Base-by-base conservation (phyloP, 2,113 vertebrate species). In the Lynx canadensis region DNA sequence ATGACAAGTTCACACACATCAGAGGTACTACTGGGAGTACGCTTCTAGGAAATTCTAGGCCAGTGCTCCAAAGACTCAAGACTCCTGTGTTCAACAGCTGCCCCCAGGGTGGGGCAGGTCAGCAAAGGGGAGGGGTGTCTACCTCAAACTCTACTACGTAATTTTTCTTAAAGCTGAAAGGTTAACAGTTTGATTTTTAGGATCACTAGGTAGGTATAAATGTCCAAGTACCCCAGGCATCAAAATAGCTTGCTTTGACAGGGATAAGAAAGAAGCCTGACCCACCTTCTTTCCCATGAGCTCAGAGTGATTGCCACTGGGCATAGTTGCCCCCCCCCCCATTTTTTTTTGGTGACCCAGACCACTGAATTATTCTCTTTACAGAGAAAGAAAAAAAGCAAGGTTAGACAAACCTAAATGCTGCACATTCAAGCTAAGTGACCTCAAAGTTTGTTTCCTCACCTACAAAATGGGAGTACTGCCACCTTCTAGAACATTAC, bases 311-410 rank as follows among this genome's bases (percentile, higher is more conserved):
- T 13, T 31, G 71, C 55, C 21, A 65, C 29, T 0, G 1, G 45
- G 41, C 19, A 11, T 41, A 27, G 69, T 36, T 38, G 8, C 4
- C 12, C 27, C 14, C 23, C 23, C 23, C 71, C 5, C 1, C 21
- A 0, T 1, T 18, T 78, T 15, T 38, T 93, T 52, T 7, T 14
- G 14, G 65, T 93, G 38, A 60, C 29, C 33, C 41, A 29, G 57
- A 36, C 33, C 68, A 92, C 79, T 38, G 84, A 41, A 50, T 55
- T 73, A 68, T 79, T 83, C 55, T 45, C 66, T 82, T 85, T 66
- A 52, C 18, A 60, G 25, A 89, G 33, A 80, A 14, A 19, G 13
- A 4, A 45, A 69, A 23, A n/a, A 87, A 68, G 4, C 57, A 63
- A 68, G 12, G 27, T 27, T 73, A 57, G 25, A 29, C 31, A 80